These are phyloP conservation scores for Glareola pratincola DNA, from an alignment of 2,113 vertebrate genomes.

Conservation along the genomic window DNA sequence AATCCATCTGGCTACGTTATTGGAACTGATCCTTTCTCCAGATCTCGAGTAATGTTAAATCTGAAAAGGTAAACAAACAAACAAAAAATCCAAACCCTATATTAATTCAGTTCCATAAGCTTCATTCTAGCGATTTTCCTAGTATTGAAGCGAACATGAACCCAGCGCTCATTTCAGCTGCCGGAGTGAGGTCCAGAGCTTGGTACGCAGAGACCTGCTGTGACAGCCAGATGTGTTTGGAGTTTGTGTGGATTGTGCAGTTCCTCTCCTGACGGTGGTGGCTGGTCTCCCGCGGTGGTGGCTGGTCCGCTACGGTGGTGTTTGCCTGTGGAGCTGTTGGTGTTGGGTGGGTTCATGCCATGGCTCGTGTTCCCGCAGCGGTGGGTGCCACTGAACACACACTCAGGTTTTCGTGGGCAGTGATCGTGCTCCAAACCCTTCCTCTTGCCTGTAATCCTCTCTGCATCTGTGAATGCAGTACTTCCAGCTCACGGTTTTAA, in stretches of 20 bases:
- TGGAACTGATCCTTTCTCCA: background rate
- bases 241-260: background rate
- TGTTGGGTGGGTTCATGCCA: background rate
- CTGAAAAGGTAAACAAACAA: background rate
- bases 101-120: background rate
- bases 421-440: rapidly evolving
- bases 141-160: rapidly evolving
- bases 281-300: background rate
- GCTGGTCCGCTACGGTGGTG: too few relatives aligned
- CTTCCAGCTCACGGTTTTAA: rapidly evolving
- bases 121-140: background rate
- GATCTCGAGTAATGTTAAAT: background rate
- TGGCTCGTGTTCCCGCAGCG: rapidly evolving
- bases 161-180: background rate
- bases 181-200: background rate
- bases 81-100: rapidly evolving
- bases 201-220: rapidly evolving
- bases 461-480: rapidly evolving
- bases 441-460: background rate
- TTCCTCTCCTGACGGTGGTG: background rate
- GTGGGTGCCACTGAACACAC: rapidly evolving
- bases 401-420: rapidly evolving
- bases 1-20: background rate
- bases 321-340: rapidly evolving
- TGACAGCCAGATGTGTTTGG: background rate